Base-by-base conservation (phyloP, 2,888 invertebrate genomes). In the Apotomis betuletana region DNA sequence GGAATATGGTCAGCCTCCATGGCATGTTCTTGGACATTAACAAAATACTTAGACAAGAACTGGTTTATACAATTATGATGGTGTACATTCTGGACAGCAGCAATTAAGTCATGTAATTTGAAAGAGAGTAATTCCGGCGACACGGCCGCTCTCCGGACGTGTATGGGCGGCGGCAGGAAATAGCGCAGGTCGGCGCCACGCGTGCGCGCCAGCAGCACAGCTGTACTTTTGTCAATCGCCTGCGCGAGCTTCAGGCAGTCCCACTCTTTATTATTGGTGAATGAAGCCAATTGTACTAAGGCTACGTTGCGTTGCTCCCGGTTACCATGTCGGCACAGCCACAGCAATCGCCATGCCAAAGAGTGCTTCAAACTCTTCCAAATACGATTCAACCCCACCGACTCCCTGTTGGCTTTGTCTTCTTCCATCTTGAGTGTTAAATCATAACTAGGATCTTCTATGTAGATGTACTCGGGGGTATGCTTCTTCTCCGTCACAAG, bases 201-300 rank as follows among this genome's bases (percentile, higher is more conserved):
- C 3, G 95, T 95, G 77, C 97, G 94, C 0, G 98, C 97, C 65
- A 98, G 91, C 3, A 96, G 95, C 0, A 97, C 95, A 3, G 97
- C 96, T 0, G 97, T 97, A 77, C 94, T 93, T 60, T 95, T 94
- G 89, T 97, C 96, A 78, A 97, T 94, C 76, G 96, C 96, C 88
- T 97, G 97, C 5, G 98, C 97, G 74, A 98, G 93, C 80, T 96
- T 95, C 67, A 94, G 90, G 82, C 95, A 97, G 79, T 97, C 95
- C 95, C 95, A 95, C 72, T 89, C 90, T 86, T 95, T 95, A 13
- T 96, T 93, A 81, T 95, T 94, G 82, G 95, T 95, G 76, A 96
- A 94, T 49, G 94, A 92, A 1, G 95, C 95, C 13, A 97, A 88
- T 74, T 95, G 94, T 65, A 94, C 92, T 0, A 96, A 87, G 0